A percentile compares a stretch with the other conserved stretches of the same genome.
phyloP scores from a whole-genome alignment of 2,888 invertebrate genomes.

The Tribolium freemani region DNA sequence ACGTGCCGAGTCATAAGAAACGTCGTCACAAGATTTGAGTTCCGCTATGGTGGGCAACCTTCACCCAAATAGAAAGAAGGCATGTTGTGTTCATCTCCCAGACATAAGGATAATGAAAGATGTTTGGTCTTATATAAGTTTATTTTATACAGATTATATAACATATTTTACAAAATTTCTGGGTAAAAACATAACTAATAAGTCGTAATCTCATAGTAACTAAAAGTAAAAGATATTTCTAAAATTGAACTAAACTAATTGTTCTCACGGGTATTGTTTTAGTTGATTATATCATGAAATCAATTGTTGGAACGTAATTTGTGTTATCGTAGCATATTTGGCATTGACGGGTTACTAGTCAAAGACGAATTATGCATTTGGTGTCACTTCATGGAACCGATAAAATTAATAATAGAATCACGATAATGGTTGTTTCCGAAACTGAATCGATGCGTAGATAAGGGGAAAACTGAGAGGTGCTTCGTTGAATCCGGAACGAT shows the following conservation, averaged over 20 bases:
- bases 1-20: slow-evolving; percentile 31
- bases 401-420: slow-evolving; percentile 17
- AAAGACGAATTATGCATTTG: slow-evolving; percentile 26
- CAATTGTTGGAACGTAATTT: slow-evolving; percentile 19
- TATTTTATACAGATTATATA: slow-evolving; percentile 40
- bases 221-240: slow-evolving; percentile 28
- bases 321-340: slow-evolving; percentile 29
- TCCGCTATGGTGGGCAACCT: slow-evolving; percentile 34
- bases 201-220: slow-evolving; percentile 47
- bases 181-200: slow-evolving; percentile 37
- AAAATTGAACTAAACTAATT: slow-evolving; percentile 15
- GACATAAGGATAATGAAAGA: background rate
- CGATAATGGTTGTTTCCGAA: slow-evolving; percentile 10
- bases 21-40: slow-evolving; percentile 32
- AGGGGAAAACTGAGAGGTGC: background rate
- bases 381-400: slow-evolving; percentile 11
- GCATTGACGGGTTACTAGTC: slow-evolving; percentile 16
- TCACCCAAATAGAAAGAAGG: slow-evolving; percentile 39
- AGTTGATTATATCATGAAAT: slow-evolving; percentile 26
- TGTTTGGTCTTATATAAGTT: slow-evolving; percentile 25
- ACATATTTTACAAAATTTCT: slow-evolving; percentile 41
- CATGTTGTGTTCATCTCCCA: slow-evolving; percentile 21
- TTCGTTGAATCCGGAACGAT: slow-evolving; percentile 7
- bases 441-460: background rate
- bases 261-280: slow-evolving; percentile 32